phyloP scores from a whole-genome alignment of 2,888 invertebrate genomes.

The Polydrusus pterygomalis region DNA sequence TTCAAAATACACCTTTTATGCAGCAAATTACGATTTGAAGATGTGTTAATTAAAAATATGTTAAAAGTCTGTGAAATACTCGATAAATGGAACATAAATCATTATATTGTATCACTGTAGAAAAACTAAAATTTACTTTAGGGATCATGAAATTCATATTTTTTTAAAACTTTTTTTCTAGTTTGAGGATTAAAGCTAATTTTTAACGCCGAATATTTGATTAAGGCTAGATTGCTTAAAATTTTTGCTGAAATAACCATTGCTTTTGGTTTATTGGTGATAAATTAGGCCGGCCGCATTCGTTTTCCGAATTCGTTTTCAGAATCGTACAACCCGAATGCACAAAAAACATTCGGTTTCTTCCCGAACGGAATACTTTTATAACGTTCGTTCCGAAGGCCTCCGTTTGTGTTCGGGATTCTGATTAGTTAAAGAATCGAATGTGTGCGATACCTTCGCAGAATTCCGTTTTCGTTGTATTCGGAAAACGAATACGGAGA shows the following conservation, averaged over 20 bases:
- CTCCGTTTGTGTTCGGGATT: too few species aligned
- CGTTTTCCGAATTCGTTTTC: too few species aligned
- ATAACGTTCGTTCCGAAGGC: too few species aligned
- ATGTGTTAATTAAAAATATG: background rate
- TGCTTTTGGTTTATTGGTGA: constrained; percentile 1
- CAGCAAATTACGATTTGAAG: background rate
- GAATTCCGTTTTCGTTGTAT: too few species aligned
- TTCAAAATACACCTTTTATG: too few species aligned
- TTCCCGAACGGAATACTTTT: too few species aligned
- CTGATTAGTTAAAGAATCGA: too few species aligned
- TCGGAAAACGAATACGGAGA: too few species aligned
- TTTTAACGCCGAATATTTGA: constrained; percentile 22
- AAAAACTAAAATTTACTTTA: background rate
- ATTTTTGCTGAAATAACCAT: constrained; percentile 29
- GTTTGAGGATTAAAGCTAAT: constrained; percentile 11
- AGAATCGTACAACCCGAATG: too few species aligned
- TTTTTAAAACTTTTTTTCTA: constrained; percentile 1
- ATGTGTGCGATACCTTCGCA: too few species aligned
- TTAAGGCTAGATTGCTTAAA: constrained; percentile 16
- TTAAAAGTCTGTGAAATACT: background rate
- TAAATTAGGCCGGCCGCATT: too few species aligned
- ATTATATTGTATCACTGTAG: background rate
- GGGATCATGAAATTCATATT: constrained; percentile 13
- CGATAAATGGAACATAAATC: background rate
- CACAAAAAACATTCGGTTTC: too few species aligned